Base-by-base conservation (phyloP, 2,113 vertebrate genomes). In the Chauna torquata region DNA sequence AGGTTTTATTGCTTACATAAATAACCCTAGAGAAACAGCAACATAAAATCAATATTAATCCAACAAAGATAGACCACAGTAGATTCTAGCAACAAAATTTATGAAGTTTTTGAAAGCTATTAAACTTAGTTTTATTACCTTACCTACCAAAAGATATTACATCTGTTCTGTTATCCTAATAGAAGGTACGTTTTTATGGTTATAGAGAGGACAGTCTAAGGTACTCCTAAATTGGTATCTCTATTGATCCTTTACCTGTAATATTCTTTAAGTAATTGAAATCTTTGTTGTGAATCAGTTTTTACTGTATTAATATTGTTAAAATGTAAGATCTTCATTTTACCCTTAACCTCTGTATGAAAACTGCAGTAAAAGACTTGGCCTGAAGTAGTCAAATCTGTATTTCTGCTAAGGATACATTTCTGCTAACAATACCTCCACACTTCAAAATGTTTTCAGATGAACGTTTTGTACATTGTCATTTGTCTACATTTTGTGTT, bases 41-140 rank as follows among this genome's bases (percentile, higher is more conserved):
- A 88, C 97, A 96, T 96, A 97, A 98, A 98, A 98, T 98, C 98
- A 97, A 98, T 98, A 98, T 96, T 97, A 97, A 97, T 98, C 95
- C 96, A 97, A 95, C 90, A 97, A 96, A 97, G 92, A 96, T 76
- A 93, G 96, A 94, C 95, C 8, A 4, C 80, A 95, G 92, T 97
- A 97, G 97, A 98, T 98, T 96, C 86, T 69, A 97, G 91, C 84
- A 97, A 85, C 86, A 94, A 96, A 97, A 98, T 98, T 96, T 98
- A 98, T 97, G 97, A 96, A 94, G 87, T 98, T 97, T 97, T 97
- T 89, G 94, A 97, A 97, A 96, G 93, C 94, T 95, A 82, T 97
- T 97, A 97, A 97, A 94, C 76, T 97, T 97, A 75, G 72, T 97
- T 98, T 97, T 98, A 98, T 97, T 97, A 92, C 54, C 42, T 93